These are phyloP conservation scores for Hippoglossus stenolepis DNA, from an alignment of 2,113 vertebrate genomes.

Conservation along the genomic window DNA sequence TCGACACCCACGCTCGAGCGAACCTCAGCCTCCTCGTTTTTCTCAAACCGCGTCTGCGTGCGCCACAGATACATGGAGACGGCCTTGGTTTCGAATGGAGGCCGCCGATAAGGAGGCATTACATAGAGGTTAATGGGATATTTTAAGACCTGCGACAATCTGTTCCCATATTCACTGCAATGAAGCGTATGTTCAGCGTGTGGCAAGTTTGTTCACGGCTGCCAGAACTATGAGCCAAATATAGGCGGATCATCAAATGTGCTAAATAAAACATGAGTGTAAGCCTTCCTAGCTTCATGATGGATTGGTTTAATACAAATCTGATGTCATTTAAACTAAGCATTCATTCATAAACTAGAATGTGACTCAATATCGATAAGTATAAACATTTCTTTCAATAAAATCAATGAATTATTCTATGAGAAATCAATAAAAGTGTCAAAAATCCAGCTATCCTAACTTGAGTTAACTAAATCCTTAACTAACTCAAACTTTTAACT, in stretches of 20 bases:
- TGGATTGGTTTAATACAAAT: no score
- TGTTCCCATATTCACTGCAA: conserved; percentile 44
- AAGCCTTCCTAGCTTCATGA: no score
- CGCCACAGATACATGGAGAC: conserved; percentile 8
- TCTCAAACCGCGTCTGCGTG: conserved; percentile 50
- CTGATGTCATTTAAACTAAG: no score
- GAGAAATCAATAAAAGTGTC: no score
- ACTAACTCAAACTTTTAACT: no score
- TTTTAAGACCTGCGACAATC: conserved; percentile 61
- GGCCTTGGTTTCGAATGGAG: background rate
- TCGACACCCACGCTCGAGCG: conserved; percentile 59
- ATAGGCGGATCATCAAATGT: conserved; percentile 3
- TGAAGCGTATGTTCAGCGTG: conserved; percentile 32
- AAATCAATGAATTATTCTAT: no score
- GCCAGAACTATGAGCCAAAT: conserved; percentile 27
- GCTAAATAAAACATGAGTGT: no score
- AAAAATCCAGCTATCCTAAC: no score
- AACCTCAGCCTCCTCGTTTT: conserved; percentile 54
- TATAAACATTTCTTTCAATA: no score
- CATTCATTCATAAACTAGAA: no score
- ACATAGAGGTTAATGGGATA: conserved; percentile 52
- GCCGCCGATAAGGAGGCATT: background rate
- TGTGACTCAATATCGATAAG: no score
- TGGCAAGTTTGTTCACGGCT: conserved; percentile 17
- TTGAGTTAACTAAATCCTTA: no score